Conservation (phyloP, 2,797 vertebrate species). For the Gymnodraco acuticeps region DNA sequence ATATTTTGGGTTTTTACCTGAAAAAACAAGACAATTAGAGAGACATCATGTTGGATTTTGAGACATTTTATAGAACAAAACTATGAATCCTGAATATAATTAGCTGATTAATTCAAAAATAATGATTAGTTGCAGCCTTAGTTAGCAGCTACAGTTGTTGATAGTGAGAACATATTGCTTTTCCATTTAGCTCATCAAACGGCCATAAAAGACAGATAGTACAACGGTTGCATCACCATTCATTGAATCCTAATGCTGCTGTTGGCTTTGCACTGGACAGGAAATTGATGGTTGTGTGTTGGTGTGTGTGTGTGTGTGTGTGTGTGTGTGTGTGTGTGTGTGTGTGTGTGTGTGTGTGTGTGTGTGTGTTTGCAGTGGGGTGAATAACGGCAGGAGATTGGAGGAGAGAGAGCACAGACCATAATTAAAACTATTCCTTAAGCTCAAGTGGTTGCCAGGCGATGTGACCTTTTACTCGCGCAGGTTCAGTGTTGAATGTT, state of each 20-base stretch:
- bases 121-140: too few relatives aligned
- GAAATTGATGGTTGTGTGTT: slow-evolving; percentile 61
- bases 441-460: slow-evolving; percentile 80
- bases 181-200: slow-evolving; percentile 9
- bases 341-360: too few relatives aligned
- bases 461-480: slow-evolving; percentile 75
- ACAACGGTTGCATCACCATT: slow-evolving; percentile 30
- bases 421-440: slow-evolving; percentile 82
- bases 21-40: too few relatives aligned
- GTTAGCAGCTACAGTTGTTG: too few relatives aligned
- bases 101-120: too few relatives aligned
- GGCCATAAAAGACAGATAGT: slow-evolving; percentile 10
- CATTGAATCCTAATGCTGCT: slow-evolving; percentile 53
- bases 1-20: too few relatives aligned
- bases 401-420: slow-evolving; percentile 63
- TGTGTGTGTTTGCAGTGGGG: slow-evolving; percentile 33
- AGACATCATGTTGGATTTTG: too few relatives aligned
- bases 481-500: slow-evolving; percentile 58
- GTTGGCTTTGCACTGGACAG: slow-evolving; percentile 58
- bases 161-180: neutral
- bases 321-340: neutral
- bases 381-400: slow-evolving; percentile 64
- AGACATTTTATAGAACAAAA: neutral
- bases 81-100: too few relatives aligned
- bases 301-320: too few relatives aligned